Evolutionary conservation across 2,888 invertebrate genomes (phyloP).

Genomic region (Aphidoletes aphidimyza): DNA sequence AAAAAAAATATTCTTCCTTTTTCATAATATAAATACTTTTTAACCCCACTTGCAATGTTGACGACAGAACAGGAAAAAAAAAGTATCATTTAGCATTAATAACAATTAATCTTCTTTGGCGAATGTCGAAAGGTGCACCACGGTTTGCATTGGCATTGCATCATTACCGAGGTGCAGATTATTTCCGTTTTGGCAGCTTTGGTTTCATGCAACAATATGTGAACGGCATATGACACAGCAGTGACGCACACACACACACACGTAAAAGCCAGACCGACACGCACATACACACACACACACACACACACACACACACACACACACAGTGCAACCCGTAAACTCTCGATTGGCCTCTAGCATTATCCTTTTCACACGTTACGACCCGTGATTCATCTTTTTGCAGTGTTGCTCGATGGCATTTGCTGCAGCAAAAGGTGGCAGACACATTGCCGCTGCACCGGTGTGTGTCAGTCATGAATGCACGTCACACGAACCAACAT

Average conservation of each 20-base stretch:
- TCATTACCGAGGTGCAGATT: constrained; percentile 21
- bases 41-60: constrained; percentile 25
- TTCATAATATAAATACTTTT: not conserved
- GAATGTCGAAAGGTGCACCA: constrained; percentile 33
- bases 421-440: not conserved
- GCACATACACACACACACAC: not conserved
- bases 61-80: not conserved
- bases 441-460: constrained; percentile 33
- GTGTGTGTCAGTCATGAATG: not conserved
- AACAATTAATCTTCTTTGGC: constrained; percentile 43
- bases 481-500: not conserved
- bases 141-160: constrained; percentile 2
- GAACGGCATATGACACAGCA: not conserved
- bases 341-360: too few species aligned
- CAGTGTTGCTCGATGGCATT: not conserved
- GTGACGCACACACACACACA: not conserved
- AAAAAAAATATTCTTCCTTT: not conserved
- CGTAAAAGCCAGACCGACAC: too few species aligned
- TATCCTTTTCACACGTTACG: constrained; percentile 43
- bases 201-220: not conserved
- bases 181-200: not conserved
- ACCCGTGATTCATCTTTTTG: not conserved
- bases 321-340: too few species aligned
- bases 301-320: not conserved
- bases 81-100: constrained; percentile 51